Evolutionary conservation across 1,140 invertebrate species (phyloP).

Genomic region (Atta colombica): DNA sequence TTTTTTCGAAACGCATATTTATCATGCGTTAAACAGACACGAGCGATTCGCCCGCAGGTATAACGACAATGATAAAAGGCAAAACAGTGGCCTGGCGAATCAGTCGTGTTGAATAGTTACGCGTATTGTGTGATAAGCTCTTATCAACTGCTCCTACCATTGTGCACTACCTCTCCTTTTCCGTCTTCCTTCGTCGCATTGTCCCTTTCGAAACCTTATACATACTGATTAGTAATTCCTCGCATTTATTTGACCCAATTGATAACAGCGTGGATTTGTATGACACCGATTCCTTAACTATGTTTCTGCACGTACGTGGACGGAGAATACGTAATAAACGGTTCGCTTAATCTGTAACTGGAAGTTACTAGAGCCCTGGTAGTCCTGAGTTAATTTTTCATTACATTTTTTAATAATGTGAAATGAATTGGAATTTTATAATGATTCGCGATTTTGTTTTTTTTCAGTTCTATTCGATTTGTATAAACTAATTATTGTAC

Average conservation of each 20-base stretch:
- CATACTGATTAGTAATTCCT: neutral
- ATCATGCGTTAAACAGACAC: slow-evolving; percentile 34
- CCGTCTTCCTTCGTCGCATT: neutral
- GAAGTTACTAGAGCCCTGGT: too few relatives aligned
- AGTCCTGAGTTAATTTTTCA: too few relatives aligned
- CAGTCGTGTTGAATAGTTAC: slow-evolving; percentile 46
- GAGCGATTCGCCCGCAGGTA: slow-evolving; percentile 56
- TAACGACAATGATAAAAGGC: slow-evolving; percentile 52
- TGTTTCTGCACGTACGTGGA: slow-evolving; percentile 1
- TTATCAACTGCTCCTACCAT: slow-evolving; percentile 53
- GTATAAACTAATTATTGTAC: too few relatives aligned
- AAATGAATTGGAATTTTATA: too few relatives aligned
- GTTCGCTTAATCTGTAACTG: too few relatives aligned
- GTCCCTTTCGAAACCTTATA: slow-evolving; percentile 9
- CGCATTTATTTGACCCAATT: slow-evolving; percentile 33
- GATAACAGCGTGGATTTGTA: slow-evolving; percentile 1
- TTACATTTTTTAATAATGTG: too few relatives aligned
- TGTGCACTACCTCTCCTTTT: neutral
- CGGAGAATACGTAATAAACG: neutral
- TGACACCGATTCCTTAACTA: slow-evolving; percentile 12
- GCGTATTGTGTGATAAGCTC: slow-evolving; percentile 46
- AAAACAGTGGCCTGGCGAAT: slow-evolving; percentile 1
- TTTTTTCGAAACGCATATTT: slow-evolving; percentile 34
- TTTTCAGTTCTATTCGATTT: too few relatives aligned
- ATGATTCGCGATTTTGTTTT: too few relatives aligned